Conservation (phyloP, 2,113 vertebrate genomes). For the Chaetodon auriga region DNA sequence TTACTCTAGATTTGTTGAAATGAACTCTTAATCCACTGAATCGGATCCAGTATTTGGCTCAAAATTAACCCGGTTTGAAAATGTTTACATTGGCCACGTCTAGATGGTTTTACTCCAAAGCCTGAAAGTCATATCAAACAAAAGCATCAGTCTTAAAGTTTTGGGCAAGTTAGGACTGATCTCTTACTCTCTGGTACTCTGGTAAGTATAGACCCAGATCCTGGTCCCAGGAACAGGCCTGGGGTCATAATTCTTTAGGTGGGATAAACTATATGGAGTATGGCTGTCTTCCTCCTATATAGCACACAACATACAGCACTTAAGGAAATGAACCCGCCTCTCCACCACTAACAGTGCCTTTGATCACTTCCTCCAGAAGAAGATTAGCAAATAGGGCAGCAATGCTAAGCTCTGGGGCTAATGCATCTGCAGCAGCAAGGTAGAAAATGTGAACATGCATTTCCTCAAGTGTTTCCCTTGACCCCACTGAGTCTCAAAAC, state of each 20-base stretch:
- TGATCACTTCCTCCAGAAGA: background rate
- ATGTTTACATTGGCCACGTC: too few relatives aligned
- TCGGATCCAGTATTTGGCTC: too few relatives aligned
- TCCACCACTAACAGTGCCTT: background rate
- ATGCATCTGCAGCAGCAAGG: background rate
- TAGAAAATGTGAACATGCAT: background rate
- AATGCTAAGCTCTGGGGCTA: background rate
- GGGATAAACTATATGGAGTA: background rate
- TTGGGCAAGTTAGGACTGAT: background rate
- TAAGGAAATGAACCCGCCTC: slow-evolving; percentile 12
- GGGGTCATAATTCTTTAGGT: background rate
- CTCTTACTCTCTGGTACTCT: background rate
- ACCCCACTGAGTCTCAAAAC: background rate
- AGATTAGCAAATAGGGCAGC: background rate
- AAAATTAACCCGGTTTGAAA: too few relatives aligned
- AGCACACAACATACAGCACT: slow-evolving; percentile 23
- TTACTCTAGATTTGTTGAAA: too few relatives aligned
- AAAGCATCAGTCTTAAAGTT: background rate
- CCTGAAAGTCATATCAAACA: background rate
- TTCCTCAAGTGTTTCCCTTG: background rate
- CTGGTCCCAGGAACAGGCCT: background rate
- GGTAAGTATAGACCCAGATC: background rate
- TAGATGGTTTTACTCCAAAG: background rate
- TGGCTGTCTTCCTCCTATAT: background rate
- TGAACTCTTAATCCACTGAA: too few relatives aligned